Evolutionary conservation across 2,888 invertebrate genomes (phyloP).

Genomic region (Tachina lurida): DNA sequence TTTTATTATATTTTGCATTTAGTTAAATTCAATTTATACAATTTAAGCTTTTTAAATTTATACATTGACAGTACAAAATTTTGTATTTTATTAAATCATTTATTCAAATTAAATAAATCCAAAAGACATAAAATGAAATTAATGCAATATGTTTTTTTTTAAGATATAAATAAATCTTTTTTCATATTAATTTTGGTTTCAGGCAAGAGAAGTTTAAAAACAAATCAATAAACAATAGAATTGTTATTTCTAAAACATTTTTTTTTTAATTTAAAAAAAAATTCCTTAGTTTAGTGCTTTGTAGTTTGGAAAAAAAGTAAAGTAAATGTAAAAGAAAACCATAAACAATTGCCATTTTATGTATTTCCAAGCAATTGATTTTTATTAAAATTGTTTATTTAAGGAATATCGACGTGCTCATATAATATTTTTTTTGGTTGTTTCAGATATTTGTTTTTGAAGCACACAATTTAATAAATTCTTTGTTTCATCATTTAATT

Average conservation of each 20-base stretch:
- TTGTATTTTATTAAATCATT: slow-evolving; percentile 20
- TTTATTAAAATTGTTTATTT: slow-evolving; percentile 72
- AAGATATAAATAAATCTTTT: slow-evolving; percentile 25
- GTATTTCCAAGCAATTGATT: slow-evolving; percentile 69
- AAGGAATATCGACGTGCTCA: slow-evolving; percentile 79
- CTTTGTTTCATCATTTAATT: slow-evolving; percentile 42
- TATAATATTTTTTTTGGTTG: slow-evolving; percentile 73
- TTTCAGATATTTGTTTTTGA: slow-evolving; percentile 66
- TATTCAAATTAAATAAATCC: slow-evolving; percentile 38
- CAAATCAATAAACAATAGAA: slow-evolving; percentile 33
- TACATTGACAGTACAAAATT: slow-evolving; percentile 30
- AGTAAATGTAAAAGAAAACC: slow-evolving; percentile 12
- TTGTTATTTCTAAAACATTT: slow-evolving; percentile 35
- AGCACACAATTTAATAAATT: slow-evolving; percentile 64
- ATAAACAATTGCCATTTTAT: slow-evolving; percentile 69
- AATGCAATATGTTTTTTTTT: slow-evolving; percentile 38
- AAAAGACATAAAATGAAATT: slow-evolving; percentile 50
- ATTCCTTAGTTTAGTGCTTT: slow-evolving; percentile 25
- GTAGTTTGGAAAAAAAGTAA: slow-evolving; percentile 13
- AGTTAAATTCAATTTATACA: slow-evolving; percentile 52
- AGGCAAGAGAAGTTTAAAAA: slow-evolving; percentile 49
- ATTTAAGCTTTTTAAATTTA: slow-evolving; percentile 57
- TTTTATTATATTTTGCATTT: slow-evolving; percentile 27
- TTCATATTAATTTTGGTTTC: slow-evolving; percentile 27
- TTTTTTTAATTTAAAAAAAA: slow-evolving; percentile 22